Base-by-base conservation (phyloP, 2,113 vertebrate genomes). In the mouse (Mus musculus) region DNA sequence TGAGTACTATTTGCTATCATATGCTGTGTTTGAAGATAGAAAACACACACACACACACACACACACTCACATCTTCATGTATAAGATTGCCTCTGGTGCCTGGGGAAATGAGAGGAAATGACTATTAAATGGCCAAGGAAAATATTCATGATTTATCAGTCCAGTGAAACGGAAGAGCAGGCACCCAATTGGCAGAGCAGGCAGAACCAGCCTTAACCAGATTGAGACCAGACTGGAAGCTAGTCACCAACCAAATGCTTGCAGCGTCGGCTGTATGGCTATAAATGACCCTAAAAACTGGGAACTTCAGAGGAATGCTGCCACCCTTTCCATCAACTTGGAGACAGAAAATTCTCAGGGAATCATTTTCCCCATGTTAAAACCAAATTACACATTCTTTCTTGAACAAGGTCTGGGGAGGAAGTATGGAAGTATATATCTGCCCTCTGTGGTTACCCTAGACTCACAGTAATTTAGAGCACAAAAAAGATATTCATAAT, bases 81-180 rank as follows among this genome's bases (percentile, higher is more conserved):
- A 77, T 36, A 94, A 95, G 71, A 94, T 88, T 96, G 77, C 78
- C 65, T 95, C 90, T 91, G 89, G 75, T 96, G 75, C 88, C 78
- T 75, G 93, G 94, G 72, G 82, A 96, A 95, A 95, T 95, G 61
- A 96, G 59, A 97, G 93, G 95, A 97, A 97, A 95, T 95, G 69
- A 96, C 89, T 97, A 96, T 97, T 96, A 97, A 97, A 95, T 91
- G 78, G 73, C 69, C 73, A 88, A 88, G 86, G 67, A 95, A 94
- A 97, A 67, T 91, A 95, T 75, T 94, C 89, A 93, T 94, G 93
- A 97, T 95, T 95, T 97, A 96, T 96, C 96, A 97, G 82, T 49
- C 78, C 92, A 93, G 28, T 89, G 92, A 96, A 97, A 96, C 0
- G 24, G 89, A 94, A 97, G 78, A 95, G 30, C 75, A 93, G 52